phyloP scores from a whole-genome alignment of 2,113 vertebrate species.

The Paraplagusia blochii region DNA sequence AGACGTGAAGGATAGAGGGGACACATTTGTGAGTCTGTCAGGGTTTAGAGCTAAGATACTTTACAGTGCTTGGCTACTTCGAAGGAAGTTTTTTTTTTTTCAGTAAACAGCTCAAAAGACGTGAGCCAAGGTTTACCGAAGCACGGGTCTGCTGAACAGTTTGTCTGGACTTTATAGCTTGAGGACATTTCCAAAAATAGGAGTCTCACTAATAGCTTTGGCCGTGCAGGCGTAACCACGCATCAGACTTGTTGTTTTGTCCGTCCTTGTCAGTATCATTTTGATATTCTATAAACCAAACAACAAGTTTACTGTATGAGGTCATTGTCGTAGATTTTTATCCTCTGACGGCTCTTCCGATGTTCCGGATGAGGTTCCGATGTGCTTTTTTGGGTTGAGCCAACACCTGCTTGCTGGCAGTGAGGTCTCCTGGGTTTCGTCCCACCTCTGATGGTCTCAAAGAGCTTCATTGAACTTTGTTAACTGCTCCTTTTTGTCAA shows the following conservation, averaged over 20 bases:
- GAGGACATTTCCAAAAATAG: not conserved
- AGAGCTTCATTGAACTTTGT: slow-evolving; percentile 39
- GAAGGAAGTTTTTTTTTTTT: not conserved
- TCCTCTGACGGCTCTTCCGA: not conserved
- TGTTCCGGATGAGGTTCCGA: not conserved
- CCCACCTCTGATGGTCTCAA: slow-evolving; percentile 49
- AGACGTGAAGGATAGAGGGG: not conserved
- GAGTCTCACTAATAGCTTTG: not conserved
- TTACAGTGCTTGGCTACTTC: not conserved
- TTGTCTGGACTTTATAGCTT: not conserved
- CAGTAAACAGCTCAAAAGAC: not conserved
- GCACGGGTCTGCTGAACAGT: not conserved
- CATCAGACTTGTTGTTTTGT: too few relatives aligned
- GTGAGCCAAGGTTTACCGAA: not conserved
- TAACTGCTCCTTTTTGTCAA: slow-evolving; percentile 48
- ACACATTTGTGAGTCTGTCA: not conserved
- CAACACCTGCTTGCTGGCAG: slow-evolving; percentile 57
- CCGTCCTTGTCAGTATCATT: not conserved
- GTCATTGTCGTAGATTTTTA: not conserved
- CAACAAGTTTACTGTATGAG: too few relatives aligned
- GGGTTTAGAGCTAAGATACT: not conserved
- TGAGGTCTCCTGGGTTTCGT: slow-evolving; percentile 30
- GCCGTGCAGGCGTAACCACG: not conserved
- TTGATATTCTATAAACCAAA: not conserved
- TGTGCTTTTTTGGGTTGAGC: slow-evolving; percentile 15